Percentiles rank a stretch among this genome's conserved stretches.
phyloP scores from a whole-genome alignment of 2,888 invertebrate species.

The Habroteleia sp. region DNA sequence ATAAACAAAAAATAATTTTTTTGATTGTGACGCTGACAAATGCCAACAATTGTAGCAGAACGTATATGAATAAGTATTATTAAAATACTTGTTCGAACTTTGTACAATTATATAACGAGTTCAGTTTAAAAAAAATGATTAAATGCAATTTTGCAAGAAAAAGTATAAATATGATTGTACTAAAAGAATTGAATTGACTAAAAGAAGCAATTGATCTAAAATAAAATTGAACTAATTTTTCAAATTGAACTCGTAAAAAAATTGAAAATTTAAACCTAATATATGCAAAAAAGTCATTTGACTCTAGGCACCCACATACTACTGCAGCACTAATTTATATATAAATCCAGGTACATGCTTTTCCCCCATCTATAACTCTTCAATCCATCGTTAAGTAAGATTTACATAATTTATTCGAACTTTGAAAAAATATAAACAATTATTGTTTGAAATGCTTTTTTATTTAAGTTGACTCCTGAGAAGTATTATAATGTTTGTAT shows the following conservation, averaged over 20 bases:
- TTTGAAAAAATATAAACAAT: slow-evolving; percentile 19
- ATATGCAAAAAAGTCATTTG: slow-evolving; percentile 11
- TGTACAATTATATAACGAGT: not conserved
- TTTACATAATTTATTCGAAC: slow-evolving; percentile 26
- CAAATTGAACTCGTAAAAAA: not conserved
- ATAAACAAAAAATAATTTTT: too few species aligned
- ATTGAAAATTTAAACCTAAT: slow-evolving; percentile 11
- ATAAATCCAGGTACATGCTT: slow-evolving; percentile 78
- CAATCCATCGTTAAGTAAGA: slow-evolving; percentile 23
- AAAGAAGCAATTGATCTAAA: too few species aligned
- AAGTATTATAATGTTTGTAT: too few species aligned
- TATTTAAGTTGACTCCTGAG: too few species aligned
- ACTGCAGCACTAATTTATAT: slow-evolving; percentile 71
- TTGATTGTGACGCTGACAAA: slow-evolving; percentile 1
- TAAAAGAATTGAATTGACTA: too few species aligned
- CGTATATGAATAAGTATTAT: not conserved
- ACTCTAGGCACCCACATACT: slow-evolving; percentile 68
- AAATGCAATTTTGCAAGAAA: too few species aligned
- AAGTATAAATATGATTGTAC: too few species aligned
- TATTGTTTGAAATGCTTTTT: too few species aligned
- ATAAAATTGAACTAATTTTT: too few species aligned
- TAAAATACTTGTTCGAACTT: not conserved
- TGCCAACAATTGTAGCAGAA: not conserved
- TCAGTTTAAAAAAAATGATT: not conserved
- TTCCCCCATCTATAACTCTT: slow-evolving; percentile 49